Base-by-base conservation (phyloP, 2,113 vertebrate species). In the Gallinago jamesoni region DNA sequence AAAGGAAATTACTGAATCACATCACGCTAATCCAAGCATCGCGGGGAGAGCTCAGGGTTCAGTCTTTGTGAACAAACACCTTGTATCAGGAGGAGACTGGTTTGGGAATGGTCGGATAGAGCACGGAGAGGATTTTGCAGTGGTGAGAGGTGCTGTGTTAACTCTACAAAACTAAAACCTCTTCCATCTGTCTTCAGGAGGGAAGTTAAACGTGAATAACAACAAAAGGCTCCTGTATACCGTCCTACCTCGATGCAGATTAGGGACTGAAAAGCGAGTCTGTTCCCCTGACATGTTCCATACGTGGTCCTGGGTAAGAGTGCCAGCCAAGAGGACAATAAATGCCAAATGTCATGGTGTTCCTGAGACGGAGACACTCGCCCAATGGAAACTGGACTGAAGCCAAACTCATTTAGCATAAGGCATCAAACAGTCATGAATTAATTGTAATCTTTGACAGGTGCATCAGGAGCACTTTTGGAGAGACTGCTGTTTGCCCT, bases 361-460 rank as follows among this genome's bases (percentile, higher is more conserved):
- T 95, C 92, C 90, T 43, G 87, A 76, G 92, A 56, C n/a, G n/a
- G 70, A 79, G 92, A 87, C 57, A 14, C 90, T 89, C 50, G 86
- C 70, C 94, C 92, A 87, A 3, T 96, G 94, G 96, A 96, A 96
- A 95, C 88, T 96, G 95, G 90, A 85, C 31, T 17, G 60, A 33
- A 90, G 95, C 94, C 95, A 96, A 94, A 69, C 93, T 94, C 89
- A 14, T 94, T 96, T 97, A 94, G 93, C 87, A 77, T 73, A 76
- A 93, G 89, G 89, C 90, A 87, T 93, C 94, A 85, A 94, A 81
- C 80, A 84, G 90, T 28, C 88, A 27, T 91, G 88, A 92, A 80
- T 96, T 97, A 93, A 95, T 93, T 96, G 96, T 93, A 78, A 78
- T 93, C 96, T 95, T 89, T 94, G 92, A 96, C 94, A 96, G 96